phyloP scores from a whole-genome alignment of 2,113 vertebrate genomes.

The Petrocephalus microphthalmus region DNA sequence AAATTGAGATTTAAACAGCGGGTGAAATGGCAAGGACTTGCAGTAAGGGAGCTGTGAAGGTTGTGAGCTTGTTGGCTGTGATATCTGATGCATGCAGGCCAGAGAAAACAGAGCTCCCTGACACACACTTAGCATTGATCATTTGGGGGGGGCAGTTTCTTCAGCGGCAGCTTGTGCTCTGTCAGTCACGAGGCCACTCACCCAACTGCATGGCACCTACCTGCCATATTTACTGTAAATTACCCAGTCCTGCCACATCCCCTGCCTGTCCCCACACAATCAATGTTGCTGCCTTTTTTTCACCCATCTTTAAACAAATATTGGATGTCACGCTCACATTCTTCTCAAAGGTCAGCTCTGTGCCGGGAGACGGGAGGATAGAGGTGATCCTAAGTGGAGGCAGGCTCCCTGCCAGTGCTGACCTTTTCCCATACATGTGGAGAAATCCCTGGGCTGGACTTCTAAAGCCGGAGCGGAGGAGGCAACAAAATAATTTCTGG shows the following conservation, averaged over 20 bases:
- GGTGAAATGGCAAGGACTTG: not conserved
- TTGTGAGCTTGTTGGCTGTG: not conserved
- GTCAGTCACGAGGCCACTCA: not conserved
- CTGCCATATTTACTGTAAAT: not conserved
- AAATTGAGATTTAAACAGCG: not conserved
- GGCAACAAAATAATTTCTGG: not conserved
- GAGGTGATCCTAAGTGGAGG: not conserved
- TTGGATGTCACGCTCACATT: constrained; percentile 20
- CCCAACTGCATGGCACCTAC: constrained; percentile 22
- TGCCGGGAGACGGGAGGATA: constrained; percentile 11
- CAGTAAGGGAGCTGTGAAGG: not conserved
- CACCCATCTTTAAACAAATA: constrained; percentile 32
- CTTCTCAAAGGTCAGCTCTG: constrained; percentile 33
- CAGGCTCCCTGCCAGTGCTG: constrained; percentile 26
- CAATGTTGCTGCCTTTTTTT: constrained; percentile 6
- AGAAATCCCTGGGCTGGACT: constrained; percentile 34
- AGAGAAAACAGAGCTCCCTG: constrained; percentile 31
- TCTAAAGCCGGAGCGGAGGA: not conserved
- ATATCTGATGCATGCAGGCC: not conserved
- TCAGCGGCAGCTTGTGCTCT: not conserved
- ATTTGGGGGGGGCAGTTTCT: not conserved
- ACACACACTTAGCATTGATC: constrained; percentile 1
- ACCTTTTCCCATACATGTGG: constrained; percentile 40
- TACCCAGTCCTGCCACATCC: constrained; percentile 8
- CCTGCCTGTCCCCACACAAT: constrained; percentile 18